Percentiles rank a stretch among this genome's conserved stretches.
Evolutionary conservation across 2,797 vertebrate species (phyloP).

Genomic region (Crotalus adamanteus): DNA sequence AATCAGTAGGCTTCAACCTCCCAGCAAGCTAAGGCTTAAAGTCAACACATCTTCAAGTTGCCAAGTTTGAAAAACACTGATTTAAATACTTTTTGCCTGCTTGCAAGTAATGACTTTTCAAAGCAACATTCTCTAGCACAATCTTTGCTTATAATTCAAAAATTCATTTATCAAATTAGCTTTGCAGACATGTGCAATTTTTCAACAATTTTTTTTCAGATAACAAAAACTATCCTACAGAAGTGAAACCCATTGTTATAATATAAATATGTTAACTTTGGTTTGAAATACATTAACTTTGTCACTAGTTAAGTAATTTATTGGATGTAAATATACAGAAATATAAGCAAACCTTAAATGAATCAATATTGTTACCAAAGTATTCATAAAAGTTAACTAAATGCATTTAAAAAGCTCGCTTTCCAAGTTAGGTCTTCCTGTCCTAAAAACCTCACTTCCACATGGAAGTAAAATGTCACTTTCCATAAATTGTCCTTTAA

Average conservation of each 20-base stretch:
- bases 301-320: neutral
- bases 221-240: neutral
- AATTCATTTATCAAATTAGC: neutral
- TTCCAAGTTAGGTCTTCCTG: neutral
- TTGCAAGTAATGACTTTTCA: neutral
- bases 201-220: neutral
- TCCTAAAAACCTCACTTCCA: neutral
- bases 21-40: neutral
- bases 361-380: neutral
- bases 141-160: neutral
- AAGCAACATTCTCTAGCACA: neutral
- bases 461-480: conserved; percentile 34
- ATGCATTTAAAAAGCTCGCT: neutral
- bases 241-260: neutral
- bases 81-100: neutral
- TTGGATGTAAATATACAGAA: neutral
- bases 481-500: conserved; percentile 12
- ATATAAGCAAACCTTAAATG: neutral
- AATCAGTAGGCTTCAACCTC: neutral
- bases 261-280: neutral
- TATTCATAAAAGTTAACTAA: neutral
- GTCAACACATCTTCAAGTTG: neutral
- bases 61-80: neutral
- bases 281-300: neutral
- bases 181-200: neutral